A percentile compares a stretch with the other conserved stretches of the same genome.
Evolutionary conservation across 1,140 invertebrate species (phyloP).

Genomic region (Bombus picipes): DNA sequence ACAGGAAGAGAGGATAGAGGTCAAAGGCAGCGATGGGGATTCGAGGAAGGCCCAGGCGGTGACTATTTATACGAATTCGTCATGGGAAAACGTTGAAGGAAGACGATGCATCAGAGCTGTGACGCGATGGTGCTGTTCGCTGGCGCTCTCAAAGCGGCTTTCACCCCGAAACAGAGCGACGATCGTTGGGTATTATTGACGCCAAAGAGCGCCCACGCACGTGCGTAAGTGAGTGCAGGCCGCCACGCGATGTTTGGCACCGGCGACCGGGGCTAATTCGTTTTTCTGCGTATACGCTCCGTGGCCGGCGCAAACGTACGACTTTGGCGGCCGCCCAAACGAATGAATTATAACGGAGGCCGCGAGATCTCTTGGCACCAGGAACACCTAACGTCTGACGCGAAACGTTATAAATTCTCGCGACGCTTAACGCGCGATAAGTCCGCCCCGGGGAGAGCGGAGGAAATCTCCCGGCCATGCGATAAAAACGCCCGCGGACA

Average conservation of each 20-base stretch:
- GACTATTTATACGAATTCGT: slow-evolving; percentile 69
- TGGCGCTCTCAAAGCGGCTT: slow-evolving; percentile 50
- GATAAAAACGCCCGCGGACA: slow-evolving; percentile 16
- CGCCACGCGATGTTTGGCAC: slow-evolving; percentile 64
- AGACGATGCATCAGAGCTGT: slow-evolving; percentile 45
- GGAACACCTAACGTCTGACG: slow-evolving; percentile 16
- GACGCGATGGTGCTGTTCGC: background rate
- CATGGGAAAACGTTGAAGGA: slow-evolving; percentile 58
- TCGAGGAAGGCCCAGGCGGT: background rate
- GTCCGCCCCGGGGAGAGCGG: slow-evolving; percentile 3
- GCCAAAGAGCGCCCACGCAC: slow-evolving; percentile 66
- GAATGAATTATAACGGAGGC: slow-evolving; percentile 60
- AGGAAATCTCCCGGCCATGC: background rate
- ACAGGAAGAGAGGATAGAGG: background rate
- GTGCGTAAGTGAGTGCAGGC: slow-evolving; percentile 61
- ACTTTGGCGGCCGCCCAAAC: slow-evolving; percentile 56
- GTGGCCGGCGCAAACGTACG: slow-evolving; percentile 43
- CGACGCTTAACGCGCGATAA: slow-evolving; percentile 50
- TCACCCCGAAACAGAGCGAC: slow-evolving; percentile 59
- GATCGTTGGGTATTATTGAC: slow-evolving; percentile 67
- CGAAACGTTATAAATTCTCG: slow-evolving; percentile 48
- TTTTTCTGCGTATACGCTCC: slow-evolving; percentile 55
- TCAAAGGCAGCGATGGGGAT: slow-evolving; percentile 28
- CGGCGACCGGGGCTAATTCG: slow-evolving; percentile 53
- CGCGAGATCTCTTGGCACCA: slow-evolving; percentile 55